phyloP scores from a whole-genome alignment of 2,797 vertebrate species.

The Oreonectes daqikongensis region DNA sequence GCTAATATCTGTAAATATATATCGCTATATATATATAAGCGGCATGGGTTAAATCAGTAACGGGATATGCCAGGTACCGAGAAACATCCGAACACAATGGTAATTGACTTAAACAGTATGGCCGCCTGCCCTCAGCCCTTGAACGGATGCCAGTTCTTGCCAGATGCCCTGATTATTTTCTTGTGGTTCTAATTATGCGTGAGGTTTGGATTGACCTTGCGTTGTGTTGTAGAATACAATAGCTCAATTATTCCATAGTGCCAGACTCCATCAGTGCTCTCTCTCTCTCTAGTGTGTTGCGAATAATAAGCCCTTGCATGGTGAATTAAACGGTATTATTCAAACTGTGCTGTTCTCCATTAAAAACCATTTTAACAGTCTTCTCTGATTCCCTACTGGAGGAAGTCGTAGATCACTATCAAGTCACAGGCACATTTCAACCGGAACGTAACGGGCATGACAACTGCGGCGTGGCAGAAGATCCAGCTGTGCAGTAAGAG shows the following conservation, averaged over 20 bases:
- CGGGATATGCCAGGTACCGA: conserved; percentile 70
- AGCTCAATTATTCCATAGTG: conserved; percentile 71
- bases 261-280: conserved; percentile 20
- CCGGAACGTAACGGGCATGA: conserved; percentile 34
- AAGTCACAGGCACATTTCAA: conserved; percentile 60
- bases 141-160: conserved; percentile 68
- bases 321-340: conserved; percentile 54
- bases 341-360: conserved; percentile 59
- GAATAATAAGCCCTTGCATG: conserved; percentile 63
- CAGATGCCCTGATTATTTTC: conserved; percentile 78
- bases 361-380: conserved; percentile 45
- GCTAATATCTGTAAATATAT: too few relatives aligned
- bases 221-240: conserved; percentile 69
- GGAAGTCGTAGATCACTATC: conserved; percentile 72
- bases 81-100: conserved; percentile 74
- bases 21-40: not conserved
- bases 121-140: conserved; percentile 66
- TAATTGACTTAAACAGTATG: conserved; percentile 78
- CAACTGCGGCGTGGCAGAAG: conserved; percentile 35
- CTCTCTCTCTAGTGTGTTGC: conserved; percentile 12
- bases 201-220: conserved; percentile 71
- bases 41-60: conserved; percentile 47
- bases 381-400: conserved; percentile 55
- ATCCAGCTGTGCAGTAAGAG: not conserved
- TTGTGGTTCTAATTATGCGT: conserved; percentile 75